These are phyloP conservation scores for Agriopis aurantiaria DNA, from an alignment of 2,888 invertebrate genomes.

Conservation along the genomic window DNA sequence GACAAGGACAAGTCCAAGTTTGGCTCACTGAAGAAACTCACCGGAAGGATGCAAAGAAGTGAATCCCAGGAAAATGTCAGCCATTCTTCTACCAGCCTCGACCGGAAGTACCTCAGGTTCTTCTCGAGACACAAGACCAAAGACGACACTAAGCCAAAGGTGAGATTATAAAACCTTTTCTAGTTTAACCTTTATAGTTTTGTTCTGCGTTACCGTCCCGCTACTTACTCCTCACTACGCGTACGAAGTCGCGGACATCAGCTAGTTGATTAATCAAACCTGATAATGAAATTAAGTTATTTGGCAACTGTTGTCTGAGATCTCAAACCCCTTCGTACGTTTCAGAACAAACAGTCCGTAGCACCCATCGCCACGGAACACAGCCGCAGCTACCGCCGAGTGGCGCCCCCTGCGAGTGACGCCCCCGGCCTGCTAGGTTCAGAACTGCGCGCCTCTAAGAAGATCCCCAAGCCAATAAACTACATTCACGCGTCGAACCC, in stretches of 20 bases:
- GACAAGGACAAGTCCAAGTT: slow-evolving; percentile 67
- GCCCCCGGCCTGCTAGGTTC: slow-evolving; percentile 32
- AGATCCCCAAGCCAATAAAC: slow-evolving; percentile 83
- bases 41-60: slow-evolving; percentile 74
- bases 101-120: slow-evolving; percentile 88
- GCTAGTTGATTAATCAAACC: too few species aligned
- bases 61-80: slow-evolving; percentile 79
- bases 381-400: slow-evolving; percentile 90
- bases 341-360: slow-evolving; percentile 65
- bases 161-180: slow-evolving; percentile 30
- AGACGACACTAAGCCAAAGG: slow-evolving; percentile 78
- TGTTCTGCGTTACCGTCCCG: neutral
- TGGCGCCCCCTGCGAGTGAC: slow-evolving; percentile 69
- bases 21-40: slow-evolving; percentile 59
- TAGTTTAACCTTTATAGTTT: neutral
- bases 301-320: too few species aligned
- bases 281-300: too few species aligned
- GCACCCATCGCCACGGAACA: slow-evolving; percentile 92
- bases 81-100: slow-evolving; percentile 87
- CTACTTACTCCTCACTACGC: too few species aligned
- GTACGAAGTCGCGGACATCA: too few species aligned
- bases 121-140: slow-evolving; percentile 79
- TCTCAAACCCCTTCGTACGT: neutral
- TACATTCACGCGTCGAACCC: slow-evolving; percentile 91
- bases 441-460: slow-evolving; percentile 49